Base-by-base conservation (phyloP, 2,888 invertebrate genomes). In the Acleris literana region DNA sequence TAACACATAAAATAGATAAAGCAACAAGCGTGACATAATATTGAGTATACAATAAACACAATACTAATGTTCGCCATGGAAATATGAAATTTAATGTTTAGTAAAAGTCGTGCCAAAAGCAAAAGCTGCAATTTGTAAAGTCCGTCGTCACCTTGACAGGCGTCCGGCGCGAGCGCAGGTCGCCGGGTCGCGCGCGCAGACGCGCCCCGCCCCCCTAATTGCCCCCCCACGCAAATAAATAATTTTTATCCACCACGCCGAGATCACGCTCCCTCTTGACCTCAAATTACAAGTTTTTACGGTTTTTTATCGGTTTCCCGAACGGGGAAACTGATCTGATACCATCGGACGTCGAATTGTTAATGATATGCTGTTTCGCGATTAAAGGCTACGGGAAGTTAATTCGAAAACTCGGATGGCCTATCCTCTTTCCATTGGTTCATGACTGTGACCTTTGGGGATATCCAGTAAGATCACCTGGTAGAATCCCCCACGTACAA, bases 181-280 rank as follows among this genome's bases (percentile, higher is more conserved):
- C 76, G 76, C 73, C 81, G 88, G 90, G 92, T 92, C 90, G 87
- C 80, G 85, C 82, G 81, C 87, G 84, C 88, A 86, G 88, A 85
- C 88, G 80, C 80, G 84, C 82, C 76, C 90, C 92, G 90, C 93
- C 92, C 85, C 84, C 89, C 90, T 93, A 92, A 93, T 93, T 93
- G 90, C 89, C 84, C 86, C 87, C 88, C 89, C 91, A 91, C 90
- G 90, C 91, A 92, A 91, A 92, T 90, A 91, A 90, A 91, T 92
- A 90, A 86, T 90, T 92, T 92, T 92, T 92, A 90, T 89, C 83
- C 88, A 79, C 79, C 80, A 73, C 77, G 80, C 74, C 75, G 83
- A 83, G 87, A 87, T 88, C 88, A 87, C n/a, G n/a, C 84, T 84
- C 84, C 86, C 83, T 83, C 85, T 86, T 90, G 88, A 90, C 90